Conservation (phyloP, 2,888 invertebrate genomes). For the Iphiclides podalirius region DNA sequence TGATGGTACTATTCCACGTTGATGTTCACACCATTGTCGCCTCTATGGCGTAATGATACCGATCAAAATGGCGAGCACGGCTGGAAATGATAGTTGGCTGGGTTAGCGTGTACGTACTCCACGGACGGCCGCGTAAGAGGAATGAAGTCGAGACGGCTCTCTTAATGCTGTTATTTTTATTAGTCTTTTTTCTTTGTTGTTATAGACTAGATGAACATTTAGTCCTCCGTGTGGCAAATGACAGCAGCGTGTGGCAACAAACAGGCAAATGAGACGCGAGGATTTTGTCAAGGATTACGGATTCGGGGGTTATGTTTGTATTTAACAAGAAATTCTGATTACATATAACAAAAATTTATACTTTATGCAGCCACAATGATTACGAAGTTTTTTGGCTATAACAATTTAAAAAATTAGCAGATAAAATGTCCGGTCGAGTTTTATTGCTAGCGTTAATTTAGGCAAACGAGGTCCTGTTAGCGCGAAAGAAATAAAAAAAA, state of each 20-base stretch:
- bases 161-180: conserved; percentile 47
- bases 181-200: conserved; percentile 25
- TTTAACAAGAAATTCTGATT: too few species aligned
- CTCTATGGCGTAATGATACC: conserved; percentile 21
- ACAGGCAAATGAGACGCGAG: too few species aligned
- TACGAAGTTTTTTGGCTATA: not conserved
- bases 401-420: conserved; percentile 14
- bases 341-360: too few species aligned
- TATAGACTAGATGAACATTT: not conserved
- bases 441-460: conserved; percentile 16
- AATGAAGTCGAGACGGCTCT: conserved; percentile 52
- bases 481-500: conserved; percentile 17
- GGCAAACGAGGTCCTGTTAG: conserved; percentile 20
- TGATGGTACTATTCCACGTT: conserved; percentile 28
- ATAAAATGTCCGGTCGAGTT: conserved; percentile 16
- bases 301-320: too few species aligned
- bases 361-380: too few species aligned
- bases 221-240: too few species aligned
- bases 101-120: conserved; percentile 38
- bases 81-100: conserved; percentile 22
- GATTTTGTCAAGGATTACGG: too few species aligned
- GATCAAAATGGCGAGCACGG: conserved; percentile 20
- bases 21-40: conserved; percentile 27
- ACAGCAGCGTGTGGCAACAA: too few species aligned
- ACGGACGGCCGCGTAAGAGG: conserved; percentile 59